These are phyloP conservation scores for Tangara arthus DNA, from an alignment of 2,797 vertebrate species.

Conservation along the genomic window DNA sequence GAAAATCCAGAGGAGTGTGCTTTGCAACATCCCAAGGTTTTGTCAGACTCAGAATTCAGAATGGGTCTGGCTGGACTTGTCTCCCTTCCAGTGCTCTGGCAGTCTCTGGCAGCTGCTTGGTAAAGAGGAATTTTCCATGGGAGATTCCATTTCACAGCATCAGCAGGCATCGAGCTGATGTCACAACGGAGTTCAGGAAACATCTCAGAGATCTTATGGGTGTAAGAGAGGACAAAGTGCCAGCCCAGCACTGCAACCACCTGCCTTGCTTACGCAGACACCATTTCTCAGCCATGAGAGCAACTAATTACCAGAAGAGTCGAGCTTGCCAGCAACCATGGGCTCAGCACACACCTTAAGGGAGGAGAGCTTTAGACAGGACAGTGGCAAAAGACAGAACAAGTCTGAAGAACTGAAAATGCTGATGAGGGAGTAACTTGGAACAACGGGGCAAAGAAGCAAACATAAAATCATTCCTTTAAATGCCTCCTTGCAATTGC, in stretches of 20 bases:
- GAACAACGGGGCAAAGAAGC: neutral
- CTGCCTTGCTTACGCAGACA: neutral
- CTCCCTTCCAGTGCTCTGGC: neutral
- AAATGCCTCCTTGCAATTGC: neutral
- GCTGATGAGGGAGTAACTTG: neutral
- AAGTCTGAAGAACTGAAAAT: neutral
- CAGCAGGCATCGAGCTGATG: neutral
- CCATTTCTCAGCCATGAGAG: neutral
- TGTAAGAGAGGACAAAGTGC: neutral
- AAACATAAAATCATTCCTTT: neutral
- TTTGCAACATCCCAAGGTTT: neutral
- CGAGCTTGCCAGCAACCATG: neutral
- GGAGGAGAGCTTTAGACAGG: neutral
- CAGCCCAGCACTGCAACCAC: neutral
- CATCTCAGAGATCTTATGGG: rapidly evolving
- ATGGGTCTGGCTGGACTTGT: neutral
- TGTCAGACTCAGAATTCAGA: neutral
- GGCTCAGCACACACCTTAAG: neutral
- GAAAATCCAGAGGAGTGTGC: neutral
- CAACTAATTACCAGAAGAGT: neutral
- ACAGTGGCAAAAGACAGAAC: neutral
- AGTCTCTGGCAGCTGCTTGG: neutral
- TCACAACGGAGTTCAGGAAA: neutral
- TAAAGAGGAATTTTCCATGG: neutral
- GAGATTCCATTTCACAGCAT: neutral